Percentiles rank a stretch among this genome's conserved stretches.
phyloP scores from a whole-genome alignment of 2,888 invertebrate genomes.

The Monopis laevigella region DNA sequence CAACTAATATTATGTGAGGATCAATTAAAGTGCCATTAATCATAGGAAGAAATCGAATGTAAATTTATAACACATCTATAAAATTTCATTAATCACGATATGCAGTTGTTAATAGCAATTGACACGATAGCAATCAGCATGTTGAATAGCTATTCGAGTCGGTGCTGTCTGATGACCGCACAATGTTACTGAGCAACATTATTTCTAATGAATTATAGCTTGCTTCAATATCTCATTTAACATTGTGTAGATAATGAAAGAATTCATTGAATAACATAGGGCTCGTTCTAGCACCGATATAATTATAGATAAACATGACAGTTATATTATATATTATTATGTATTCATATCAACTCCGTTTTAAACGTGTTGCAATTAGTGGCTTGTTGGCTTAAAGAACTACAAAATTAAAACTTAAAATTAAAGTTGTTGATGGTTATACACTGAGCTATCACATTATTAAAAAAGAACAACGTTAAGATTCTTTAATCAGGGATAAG shows the following conservation, averaged over 20 bases:
- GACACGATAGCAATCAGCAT: slow-evolving; percentile 3
- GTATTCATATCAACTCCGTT: too few species aligned
- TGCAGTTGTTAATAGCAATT: slow-evolving; percentile 1
- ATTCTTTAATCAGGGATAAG: too few species aligned
- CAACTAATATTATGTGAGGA: too few species aligned
- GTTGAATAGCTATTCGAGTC: not conserved
- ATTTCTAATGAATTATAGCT: slow-evolving; percentile 5
- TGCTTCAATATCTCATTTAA: not conserved
- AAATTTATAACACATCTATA: not conserved
- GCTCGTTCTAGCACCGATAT: slow-evolving; percentile 1
- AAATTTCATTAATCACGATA: slow-evolving; percentile 1
- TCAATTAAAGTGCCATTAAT: too few species aligned
- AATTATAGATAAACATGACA: too few species aligned
- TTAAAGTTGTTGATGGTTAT: too few species aligned
- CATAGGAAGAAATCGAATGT: not conserved
- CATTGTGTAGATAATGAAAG: not conserved
- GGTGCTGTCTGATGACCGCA: not conserved
- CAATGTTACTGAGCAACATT: slow-evolving; percentile 7
- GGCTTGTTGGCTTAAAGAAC: too few species aligned
- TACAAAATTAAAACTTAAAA: too few species aligned
- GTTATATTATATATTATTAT: too few species aligned
- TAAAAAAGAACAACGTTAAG: too few species aligned
- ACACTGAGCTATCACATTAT: too few species aligned
- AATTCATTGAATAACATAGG: not conserved
- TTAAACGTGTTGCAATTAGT: too few species aligned